Evolutionary conservation across 2,888 invertebrate genomes (phyloP).

Genomic region (Rambutsinella grinnellia): DNA sequence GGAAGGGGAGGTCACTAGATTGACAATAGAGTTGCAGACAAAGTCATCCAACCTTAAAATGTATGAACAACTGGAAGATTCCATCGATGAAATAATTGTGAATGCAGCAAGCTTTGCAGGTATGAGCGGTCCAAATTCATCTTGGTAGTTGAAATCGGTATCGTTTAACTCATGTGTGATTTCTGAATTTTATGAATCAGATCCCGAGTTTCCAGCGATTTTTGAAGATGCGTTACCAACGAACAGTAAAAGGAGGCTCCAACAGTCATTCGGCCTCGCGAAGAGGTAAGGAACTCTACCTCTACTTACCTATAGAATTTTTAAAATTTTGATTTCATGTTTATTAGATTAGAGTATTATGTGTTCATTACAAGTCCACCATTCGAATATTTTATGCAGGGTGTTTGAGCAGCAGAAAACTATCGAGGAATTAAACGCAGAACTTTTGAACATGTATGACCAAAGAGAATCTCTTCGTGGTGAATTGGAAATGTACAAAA

Average conservation of each 20-base stretch:
- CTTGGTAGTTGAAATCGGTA: not conserved
- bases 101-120: conserved; percentile 7
- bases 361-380: too few species aligned
- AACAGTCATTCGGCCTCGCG: conserved; percentile 12
- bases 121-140: too few species aligned
- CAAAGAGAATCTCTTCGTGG: not conserved
- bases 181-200: too few species aligned
- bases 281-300: too few species aligned
- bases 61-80: conserved; percentile 14
- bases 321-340: too few species aligned
- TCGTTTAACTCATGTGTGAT: too few species aligned
- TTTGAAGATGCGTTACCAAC: not conserved
- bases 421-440: not conserved
- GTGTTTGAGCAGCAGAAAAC: conserved; percentile 9
- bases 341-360: too few species aligned
- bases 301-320: too few species aligned
- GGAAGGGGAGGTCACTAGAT: conserved; percentile 1
- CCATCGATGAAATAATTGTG: conserved; percentile 13
- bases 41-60: conserved; percentile 9
- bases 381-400: conserved; percentile 5
- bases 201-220: too few species aligned
- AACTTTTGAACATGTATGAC: conserved; percentile 10
- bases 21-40: conserved; percentile 7
- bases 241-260: not conserved
- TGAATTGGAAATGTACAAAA: not conserved